Percentiles rank a stretch among this genome's conserved stretches.
Conservation (phyloP, 2,113 vertebrate species). For the Amia ocellicauda region DNA sequence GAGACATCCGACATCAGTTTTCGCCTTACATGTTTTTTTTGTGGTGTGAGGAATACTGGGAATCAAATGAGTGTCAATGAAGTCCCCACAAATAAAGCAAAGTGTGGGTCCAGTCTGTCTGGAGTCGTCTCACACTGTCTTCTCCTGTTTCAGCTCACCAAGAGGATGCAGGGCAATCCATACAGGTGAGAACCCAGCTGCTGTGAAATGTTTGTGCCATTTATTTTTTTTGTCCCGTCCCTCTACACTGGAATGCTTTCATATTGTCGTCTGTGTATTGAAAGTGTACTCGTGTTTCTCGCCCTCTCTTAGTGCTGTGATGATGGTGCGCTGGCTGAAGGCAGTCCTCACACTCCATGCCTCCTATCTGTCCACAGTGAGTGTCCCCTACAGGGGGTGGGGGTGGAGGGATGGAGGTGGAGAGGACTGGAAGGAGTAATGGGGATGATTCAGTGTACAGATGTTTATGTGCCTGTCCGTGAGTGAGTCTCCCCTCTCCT, state of each 20-base stretch:
- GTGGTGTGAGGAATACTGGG: too few species aligned
- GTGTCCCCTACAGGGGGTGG: constrained; percentile 43
- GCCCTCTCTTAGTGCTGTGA: constrained; percentile 67
- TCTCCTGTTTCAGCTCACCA: constrained; percentile 71
- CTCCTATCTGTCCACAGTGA: constrained; percentile 94
- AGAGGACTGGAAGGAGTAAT: too few species aligned
- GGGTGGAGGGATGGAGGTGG: too few species aligned
- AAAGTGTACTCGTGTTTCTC: not conserved
- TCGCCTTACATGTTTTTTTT: too few species aligned
- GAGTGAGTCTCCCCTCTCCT: not conserved
- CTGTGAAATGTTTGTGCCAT: not conserved
- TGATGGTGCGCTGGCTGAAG: constrained; percentile 92
- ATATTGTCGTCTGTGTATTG: not conserved
- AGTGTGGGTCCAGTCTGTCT: too few species aligned
- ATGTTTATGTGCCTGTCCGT: not conserved
- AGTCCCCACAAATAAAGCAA: too few species aligned
- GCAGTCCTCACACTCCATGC: constrained; percentile 84
- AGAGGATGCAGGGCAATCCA: constrained; percentile 87
- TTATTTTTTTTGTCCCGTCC: not conserved
- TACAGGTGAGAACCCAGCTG: constrained; percentile 82
- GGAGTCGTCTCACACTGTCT: too few species aligned
- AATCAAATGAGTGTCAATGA: too few species aligned
- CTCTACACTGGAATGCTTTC: too few species aligned
- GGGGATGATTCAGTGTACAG: not conserved
- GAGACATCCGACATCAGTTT: too few species aligned